Conservation (phyloP, 2,888 invertebrate species). For the Clitarchus hookeri region DNA sequence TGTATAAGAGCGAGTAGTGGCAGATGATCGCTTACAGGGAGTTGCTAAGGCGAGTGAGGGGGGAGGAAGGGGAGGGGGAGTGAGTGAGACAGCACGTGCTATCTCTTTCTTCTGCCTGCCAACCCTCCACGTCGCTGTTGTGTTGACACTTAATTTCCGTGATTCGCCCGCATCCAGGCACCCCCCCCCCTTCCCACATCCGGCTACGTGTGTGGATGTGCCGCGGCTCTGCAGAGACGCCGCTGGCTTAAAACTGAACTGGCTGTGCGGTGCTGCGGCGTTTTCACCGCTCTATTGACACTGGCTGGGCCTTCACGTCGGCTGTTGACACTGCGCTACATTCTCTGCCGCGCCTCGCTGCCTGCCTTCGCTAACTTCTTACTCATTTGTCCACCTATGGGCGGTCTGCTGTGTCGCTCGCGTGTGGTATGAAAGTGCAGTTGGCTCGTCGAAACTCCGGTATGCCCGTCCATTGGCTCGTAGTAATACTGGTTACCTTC, state of each 20-base stretch:
- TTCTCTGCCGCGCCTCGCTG: too few species aligned
- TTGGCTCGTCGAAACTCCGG: too few species aligned
- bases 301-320: background rate
- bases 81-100: conserved; percentile 21
- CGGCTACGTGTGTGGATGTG: background rate
- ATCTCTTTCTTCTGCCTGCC: background rate
- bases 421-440: too few species aligned
- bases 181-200: background rate
- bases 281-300: background rate
- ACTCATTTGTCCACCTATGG: background rate
- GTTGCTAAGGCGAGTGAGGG: background rate
- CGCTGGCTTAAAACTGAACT: background rate
- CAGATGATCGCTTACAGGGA: background rate
- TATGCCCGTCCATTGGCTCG: too few species aligned
- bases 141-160: conserved; percentile 43
- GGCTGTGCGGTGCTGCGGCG: background rate
- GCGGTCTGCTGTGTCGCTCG: background rate
- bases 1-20: too few species aligned
- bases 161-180: conserved; percentile 33
- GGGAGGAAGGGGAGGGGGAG: background rate
- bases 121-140: background rate
- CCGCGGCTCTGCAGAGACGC: background rate
- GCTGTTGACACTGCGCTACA: background rate
- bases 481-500: too few species aligned
- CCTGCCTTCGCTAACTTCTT: background rate